These are phyloP conservation scores for Dendronephthya gigantea DNA, from an alignment of 64 coral and sea anemone genomes.

Conservation along the genomic window DNA sequence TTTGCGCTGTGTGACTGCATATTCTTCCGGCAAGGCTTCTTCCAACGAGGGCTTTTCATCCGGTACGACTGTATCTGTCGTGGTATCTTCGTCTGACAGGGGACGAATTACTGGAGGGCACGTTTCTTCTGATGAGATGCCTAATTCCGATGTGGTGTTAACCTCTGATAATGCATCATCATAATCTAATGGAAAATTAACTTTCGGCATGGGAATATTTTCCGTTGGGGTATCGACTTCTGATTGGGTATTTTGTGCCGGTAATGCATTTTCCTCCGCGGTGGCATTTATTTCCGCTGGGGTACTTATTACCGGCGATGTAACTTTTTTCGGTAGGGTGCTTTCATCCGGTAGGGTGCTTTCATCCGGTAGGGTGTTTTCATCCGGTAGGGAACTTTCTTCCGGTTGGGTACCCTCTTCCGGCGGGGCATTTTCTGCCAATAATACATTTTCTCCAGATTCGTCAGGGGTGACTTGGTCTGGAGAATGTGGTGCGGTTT, in stretches of 20 bases:
- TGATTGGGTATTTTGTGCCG: not conserved
- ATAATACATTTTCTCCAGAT: not conserved
- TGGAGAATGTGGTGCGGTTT: not conserved
- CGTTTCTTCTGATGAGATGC: not conserved
- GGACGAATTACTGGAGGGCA: not conserved
- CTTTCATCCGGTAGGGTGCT: not conserved
- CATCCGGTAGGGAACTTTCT: not conserved
- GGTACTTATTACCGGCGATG: not conserved
- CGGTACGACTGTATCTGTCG: not conserved
- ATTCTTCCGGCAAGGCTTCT: not conserved
- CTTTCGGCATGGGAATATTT: not conserved
- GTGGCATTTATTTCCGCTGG: not conserved
- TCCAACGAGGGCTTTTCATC: not conserved
- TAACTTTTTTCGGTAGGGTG: too few species aligned
- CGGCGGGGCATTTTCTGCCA: not conserved
- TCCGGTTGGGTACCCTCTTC: not conserved
- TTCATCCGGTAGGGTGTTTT: not conserved
- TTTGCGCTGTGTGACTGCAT: not conserved
- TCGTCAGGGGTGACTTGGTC: not conserved
- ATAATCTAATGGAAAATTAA: not conserved
- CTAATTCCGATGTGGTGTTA: not conserved
- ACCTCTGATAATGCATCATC: not conserved
- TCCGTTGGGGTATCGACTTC: not conserved
- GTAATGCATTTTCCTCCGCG: not conserved
- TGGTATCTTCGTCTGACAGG: not conserved